Base-by-base conservation (phyloP, 1,140 invertebrate genomes). In the Pantala flavescens region DNA sequence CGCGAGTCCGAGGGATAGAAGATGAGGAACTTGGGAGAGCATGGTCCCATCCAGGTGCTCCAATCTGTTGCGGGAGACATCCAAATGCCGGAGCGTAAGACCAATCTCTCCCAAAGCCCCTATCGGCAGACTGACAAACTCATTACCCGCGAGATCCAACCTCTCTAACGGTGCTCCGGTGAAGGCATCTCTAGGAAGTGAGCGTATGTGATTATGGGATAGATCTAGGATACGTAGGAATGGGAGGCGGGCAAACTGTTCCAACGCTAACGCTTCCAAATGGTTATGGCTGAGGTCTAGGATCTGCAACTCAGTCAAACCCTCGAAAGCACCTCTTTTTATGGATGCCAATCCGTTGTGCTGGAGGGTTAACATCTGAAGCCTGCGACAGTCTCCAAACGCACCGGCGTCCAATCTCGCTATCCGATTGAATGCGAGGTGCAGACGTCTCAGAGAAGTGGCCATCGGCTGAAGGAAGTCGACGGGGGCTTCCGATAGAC, bases 31-130 rank as follows among this genome's bases (percentile, higher is more conserved):
- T 77, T 90, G 89, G 43, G 92, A 88, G 81, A 96, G 95, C 82
- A 93, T 93, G 21, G 91, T 94, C 36, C 90, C 91, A 80, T 96
- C 94, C 73, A 97, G 83, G 80, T 94, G 93, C 79, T 96, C 93
- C 70, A 97, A 86, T 72, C 88, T 88, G 81, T 97, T 97, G 74
- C 89, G 85, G 0, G 90, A 89, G 78, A 96, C 83, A 77, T 93
- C 90, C 71, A 97, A 85, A 79, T 89, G 88, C 73, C 92, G 83
- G 70, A 93, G 80, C 0, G 90, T 92, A 77, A 90, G 88, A 0
- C 91, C 91, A 19, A 93, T 86, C 81, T 93, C 91, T 0, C 88
- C 85, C 24, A 93, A 86, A 9, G 90, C 88, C 12, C 86, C 84
- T 0, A 88, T 89, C 0, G 91, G 92, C 78, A 93, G 88, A 9